Base-by-base conservation (phyloP, 2,888 invertebrate species). In the Argyra leucocephala region DNA sequence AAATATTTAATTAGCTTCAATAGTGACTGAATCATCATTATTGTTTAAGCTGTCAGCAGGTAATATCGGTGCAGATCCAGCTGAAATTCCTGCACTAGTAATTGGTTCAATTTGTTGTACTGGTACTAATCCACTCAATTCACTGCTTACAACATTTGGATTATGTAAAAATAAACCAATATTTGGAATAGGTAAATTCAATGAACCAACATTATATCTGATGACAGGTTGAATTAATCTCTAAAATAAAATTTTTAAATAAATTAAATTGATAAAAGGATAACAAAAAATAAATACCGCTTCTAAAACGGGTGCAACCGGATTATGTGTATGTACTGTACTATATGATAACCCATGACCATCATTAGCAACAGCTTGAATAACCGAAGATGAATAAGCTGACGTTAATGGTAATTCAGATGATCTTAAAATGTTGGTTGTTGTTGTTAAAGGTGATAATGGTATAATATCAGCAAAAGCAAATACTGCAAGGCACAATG, bases 1-100 rank as follows among this genome's bases (percentile, higher is more conserved):
- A 31, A 31, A 57, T n/a, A 57, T 57, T 12, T 58, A 58, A 58
- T 58, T 58, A 12, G 58, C 58, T 22, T 58, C 58, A 58, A 58
- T 58, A 1, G 58, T 58, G 22, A 58, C 58, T 7, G 58, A 23
- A 23, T 58, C 58, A 22, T 58, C 22, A 58, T 22, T 22, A 22
- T 5, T 58, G 22, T 22, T 22, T 22, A 22, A 9, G 12, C 12
- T 58, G 7, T 12, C 58, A 22, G 9, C 10, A 2, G 58, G 12
- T 58, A 22, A 12, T 22, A 58, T 12, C 1, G 58, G 58, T 22
- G 6, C 5, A 58, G 7, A 22, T 58, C 10, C 2, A 23, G 7
- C 12, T 22, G 22, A 12, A 22, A 10, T 23, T 22, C 58, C 58
- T 22, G 58, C 18, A 18, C 18, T 9, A 5, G 48, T 18, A 3